Evolutionary conservation across 2,888 invertebrate species (phyloP), one percentile per base, ranked within the genome.

Genomic region (Dyspetes luteomarginatus): DNA sequence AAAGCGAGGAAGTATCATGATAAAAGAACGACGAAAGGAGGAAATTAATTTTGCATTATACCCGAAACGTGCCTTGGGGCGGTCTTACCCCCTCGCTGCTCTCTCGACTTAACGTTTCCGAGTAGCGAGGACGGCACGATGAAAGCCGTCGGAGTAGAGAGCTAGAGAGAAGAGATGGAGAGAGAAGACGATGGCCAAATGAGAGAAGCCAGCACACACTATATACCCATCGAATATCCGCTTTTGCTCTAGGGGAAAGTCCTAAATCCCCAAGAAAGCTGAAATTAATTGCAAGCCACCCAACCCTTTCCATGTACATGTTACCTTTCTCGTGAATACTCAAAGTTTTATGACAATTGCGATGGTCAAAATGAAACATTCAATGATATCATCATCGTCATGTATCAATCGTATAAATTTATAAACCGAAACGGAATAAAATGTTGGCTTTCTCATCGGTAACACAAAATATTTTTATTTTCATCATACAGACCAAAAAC

Each of bases 11-110:
- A 83, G 82, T 79, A 83, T 83, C 81, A 72, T 81, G 84, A 85
- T 85, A 84, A 84, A 85, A 85, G 85, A 84, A 85, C 72, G 82
- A 81, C 82, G 83, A 84, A 82, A 84, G 68, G 77, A 84, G 84
- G 83, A 85, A 85, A 85, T 85, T 85, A 85, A 85, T 85, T 85
- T 85, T 85, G 84, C 82, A 85, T 85, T 85, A 85, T 85, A 84
- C 84, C 81, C 76, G 78, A 82, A 84, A 79, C 82, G 81, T 83
- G 83, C 83, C 85, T 79, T 65, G 77, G 64, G 84, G 83, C 79
- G 64, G 56, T 78, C 80, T 83, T 82, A 82, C 74, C 76, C 74
- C 65, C 60, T 50, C n/a, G 60, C 64, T 65, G 50, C 69, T 56
- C 78, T 62, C 78, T 62, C 75, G 78, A 77, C 82, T 79, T 77